Evolutionary conservation across 2,797 vertebrate genomes (phyloP), one percentile per base, ranked within the genome.

Genomic region (Cygnus olor): DNA sequence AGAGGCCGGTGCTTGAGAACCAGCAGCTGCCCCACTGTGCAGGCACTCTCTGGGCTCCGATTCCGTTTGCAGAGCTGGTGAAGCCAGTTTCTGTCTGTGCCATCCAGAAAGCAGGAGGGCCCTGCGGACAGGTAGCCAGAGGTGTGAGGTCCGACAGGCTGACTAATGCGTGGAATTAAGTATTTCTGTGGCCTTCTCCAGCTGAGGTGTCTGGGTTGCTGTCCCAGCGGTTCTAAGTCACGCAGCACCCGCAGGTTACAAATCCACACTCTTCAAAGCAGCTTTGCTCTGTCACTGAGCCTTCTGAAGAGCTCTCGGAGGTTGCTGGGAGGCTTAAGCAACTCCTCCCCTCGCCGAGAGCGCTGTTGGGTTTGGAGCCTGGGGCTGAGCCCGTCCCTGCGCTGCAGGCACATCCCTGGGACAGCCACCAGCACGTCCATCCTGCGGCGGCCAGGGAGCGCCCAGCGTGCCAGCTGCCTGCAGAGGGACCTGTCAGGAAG

Each of bases 361-460:
- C 28, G 14, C 47, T 36, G 42, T 1, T 5, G 19, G 30, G 3
- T 51, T 58, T 45, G 27, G 44, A 56, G 19, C 54, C 73, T 63
- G 49, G 32, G n/a, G 42, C 80, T 82, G 71, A 73, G 71, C 30
- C 47, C 9, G 12, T 40, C 22, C 56, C 49, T 9, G 51, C 5
- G 11, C 34, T 44, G 36, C 34, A 10, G 66, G 34, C 14, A 21
- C 24, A 40, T 38, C 69, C 38, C 1, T 5, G 4, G 19, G 9
- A 38, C 3, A 0, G 47, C 51, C 61, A 21, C 56, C 79, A 80
- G 21, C 27, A 0, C 0, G 0, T 69, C 44, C 61, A 5, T 40
- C 22, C 4, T 12, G 7, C 38, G 8, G 42, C 0, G 7, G 32
- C 36, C 5, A 0, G 44, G 38, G 49, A 40, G 77, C 32, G 9